Evolutionary conservation across 2,113 vertebrate species (phyloP).

Genomic region (Hipposideros armiger): DNA sequence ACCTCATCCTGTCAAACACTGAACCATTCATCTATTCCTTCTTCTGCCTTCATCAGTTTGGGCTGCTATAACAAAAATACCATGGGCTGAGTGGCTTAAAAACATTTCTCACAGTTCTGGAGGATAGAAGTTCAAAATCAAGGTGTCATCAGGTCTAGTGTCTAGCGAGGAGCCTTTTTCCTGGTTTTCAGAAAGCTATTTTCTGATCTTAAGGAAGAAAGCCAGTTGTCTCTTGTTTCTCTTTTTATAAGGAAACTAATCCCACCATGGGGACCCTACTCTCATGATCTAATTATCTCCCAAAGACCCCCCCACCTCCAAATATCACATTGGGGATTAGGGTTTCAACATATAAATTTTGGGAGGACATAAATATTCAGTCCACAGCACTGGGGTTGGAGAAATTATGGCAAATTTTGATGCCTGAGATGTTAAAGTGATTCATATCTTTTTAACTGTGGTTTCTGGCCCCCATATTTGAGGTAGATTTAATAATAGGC

Average conservation of each 20-base stretch:
- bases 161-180: not conserved
- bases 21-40: not conserved
- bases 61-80: not conserved
- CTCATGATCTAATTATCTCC: not conserved
- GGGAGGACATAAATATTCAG: not conserved
- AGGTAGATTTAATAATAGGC: not conserved
- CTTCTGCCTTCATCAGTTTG: not conserved
- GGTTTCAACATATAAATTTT: not conserved
- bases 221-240: not conserved
- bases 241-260: not conserved
- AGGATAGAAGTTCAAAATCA: not conserved
- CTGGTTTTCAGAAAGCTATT: not conserved
- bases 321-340: not conserved
- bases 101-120: not conserved
- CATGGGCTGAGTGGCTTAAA: not conserved
- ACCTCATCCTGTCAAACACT: not conserved
- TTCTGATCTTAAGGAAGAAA: not conserved
- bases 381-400: not conserved
- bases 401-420: not conserved
- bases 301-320: not conserved
- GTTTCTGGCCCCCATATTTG: not conserved
- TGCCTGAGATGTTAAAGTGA: not conserved
- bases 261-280: not conserved
- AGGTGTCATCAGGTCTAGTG: not conserved
- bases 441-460: not conserved